Evolutionary conservation across 2,113 vertebrate species (phyloP).

Genomic region (Cervus canadensis): DNA sequence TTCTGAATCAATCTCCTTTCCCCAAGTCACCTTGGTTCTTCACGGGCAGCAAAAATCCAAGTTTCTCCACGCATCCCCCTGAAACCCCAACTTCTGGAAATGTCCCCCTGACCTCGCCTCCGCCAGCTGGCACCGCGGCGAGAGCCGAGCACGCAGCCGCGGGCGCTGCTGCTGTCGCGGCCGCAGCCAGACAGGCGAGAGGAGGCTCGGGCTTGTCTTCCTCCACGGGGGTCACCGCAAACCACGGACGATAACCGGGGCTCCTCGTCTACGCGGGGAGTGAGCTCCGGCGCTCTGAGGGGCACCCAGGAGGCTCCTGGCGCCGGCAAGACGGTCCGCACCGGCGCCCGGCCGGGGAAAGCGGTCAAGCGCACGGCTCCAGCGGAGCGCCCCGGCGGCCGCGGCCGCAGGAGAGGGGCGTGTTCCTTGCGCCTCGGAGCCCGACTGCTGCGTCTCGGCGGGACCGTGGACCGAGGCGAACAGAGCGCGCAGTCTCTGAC

Average conservation of each 20-base stretch:
- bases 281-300: background rate
- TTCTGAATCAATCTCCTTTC: background rate
- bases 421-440: background rate
- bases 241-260: background rate
- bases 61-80: background rate
- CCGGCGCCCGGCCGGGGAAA: background rate
- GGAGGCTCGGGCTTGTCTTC: background rate
- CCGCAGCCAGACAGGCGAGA: background rate
- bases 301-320: background rate
- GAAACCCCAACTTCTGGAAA: conserved; percentile 53
- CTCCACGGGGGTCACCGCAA: background rate
- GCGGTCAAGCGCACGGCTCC: conserved; percentile 6
- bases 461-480: background rate
- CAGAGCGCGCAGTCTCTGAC: background rate
- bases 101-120: background rate
- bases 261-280: background rate
- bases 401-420: conserved; percentile 32
- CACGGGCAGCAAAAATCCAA: background rate
- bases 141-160: background rate
- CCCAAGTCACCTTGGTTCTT: background rate
- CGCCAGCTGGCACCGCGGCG: background rate
- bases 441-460: background rate
- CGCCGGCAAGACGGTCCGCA: background rate
- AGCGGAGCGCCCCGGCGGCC: background rate
- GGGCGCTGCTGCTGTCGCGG: background rate